A percentile compares a stretch with the other conserved stretches of the same genome.
phyloP scores from a whole-genome alignment of 2,797 vertebrate genomes.

The Holocentrus rufus region DNA sequence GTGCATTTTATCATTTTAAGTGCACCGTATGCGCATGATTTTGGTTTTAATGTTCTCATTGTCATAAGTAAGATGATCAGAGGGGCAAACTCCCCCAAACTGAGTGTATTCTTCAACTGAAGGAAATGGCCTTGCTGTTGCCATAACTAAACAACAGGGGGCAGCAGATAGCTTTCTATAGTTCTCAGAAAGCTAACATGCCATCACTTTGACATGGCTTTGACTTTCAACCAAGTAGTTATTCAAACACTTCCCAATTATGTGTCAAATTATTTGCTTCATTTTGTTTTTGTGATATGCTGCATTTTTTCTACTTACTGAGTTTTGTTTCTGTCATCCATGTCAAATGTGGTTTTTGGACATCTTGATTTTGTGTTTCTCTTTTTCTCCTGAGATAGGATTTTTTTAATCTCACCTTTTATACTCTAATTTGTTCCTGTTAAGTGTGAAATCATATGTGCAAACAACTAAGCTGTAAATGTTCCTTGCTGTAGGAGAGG shows the following conservation, averaged over 20 bases:
- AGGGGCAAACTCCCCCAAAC: too few relatives aligned
- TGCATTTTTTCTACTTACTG: too few relatives aligned
- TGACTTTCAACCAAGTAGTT: background rate
- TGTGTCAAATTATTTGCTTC: background rate
- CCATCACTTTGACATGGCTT: background rate
- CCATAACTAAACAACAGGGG: constrained; percentile 64
- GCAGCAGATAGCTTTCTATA: constrained; percentile 51
- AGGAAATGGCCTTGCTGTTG: constrained; percentile 6
- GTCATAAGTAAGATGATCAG: too few relatives aligned
- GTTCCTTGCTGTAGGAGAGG: constrained; percentile 85
- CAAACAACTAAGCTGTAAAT: background rate
- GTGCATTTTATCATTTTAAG: too few relatives aligned
- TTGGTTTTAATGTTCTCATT: too few relatives aligned
- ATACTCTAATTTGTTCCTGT: background rate
- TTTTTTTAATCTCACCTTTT: background rate
- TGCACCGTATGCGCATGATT: too few relatives aligned
- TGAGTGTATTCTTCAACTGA: background rate
- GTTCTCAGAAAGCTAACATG: background rate
- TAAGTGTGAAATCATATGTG: background rate
- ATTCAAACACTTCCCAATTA: too few relatives aligned
- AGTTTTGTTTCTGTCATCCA: too few relatives aligned
- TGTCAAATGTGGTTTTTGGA: too few relatives aligned
- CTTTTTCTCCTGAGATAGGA: too few relatives aligned
- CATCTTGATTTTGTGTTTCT: too few relatives aligned
- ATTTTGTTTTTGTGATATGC: background rate